Conservation (phyloP, 2,113 vertebrate genomes). For the Albula glossodonta region DNA sequence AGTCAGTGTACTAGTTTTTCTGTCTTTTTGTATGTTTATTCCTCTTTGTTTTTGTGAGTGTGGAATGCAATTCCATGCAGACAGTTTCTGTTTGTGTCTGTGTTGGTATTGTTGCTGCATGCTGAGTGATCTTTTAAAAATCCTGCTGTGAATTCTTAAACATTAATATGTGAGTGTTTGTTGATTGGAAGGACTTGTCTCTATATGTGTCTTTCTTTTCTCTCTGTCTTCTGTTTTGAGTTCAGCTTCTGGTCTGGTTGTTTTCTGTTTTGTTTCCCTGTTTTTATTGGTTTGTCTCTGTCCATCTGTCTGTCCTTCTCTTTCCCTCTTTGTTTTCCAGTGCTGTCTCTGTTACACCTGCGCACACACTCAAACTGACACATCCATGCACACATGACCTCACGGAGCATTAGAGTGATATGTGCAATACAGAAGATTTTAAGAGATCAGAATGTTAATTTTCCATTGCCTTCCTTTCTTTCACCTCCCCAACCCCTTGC, state of each 20-base stretch:
- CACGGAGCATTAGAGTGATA: conserved; percentile 32
- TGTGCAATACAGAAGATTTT: conserved; percentile 25
- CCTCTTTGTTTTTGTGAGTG: conserved; percentile 16
- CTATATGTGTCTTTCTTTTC: background rate
- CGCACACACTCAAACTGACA: conserved; percentile 22
- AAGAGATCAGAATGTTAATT: conserved; percentile 37
- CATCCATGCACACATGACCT: conserved; percentile 28
- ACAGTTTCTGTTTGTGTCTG: background rate
- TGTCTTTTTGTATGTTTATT: conserved; percentile 6
- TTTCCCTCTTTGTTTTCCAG: background rate
- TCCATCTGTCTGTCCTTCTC: background rate
- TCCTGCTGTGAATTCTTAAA: background rate
- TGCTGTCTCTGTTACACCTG: background rate
- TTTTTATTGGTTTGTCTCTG: background rate
- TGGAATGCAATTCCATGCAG: background rate
- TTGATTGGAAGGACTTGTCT: background rate
- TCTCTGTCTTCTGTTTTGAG: background rate
- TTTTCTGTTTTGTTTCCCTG: background rate
- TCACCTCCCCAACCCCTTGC: background rate
- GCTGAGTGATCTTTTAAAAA: background rate
- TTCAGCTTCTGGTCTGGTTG: background rate
- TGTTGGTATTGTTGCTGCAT: background rate
- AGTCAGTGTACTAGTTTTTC: background rate
- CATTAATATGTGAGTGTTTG: background rate
- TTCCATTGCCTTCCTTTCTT: background rate